Evolutionary conservation across 2,113 vertebrate species (phyloP), one percentile per base, ranked within the genome.

Genomic region (Taurulus bubalis): DNA sequence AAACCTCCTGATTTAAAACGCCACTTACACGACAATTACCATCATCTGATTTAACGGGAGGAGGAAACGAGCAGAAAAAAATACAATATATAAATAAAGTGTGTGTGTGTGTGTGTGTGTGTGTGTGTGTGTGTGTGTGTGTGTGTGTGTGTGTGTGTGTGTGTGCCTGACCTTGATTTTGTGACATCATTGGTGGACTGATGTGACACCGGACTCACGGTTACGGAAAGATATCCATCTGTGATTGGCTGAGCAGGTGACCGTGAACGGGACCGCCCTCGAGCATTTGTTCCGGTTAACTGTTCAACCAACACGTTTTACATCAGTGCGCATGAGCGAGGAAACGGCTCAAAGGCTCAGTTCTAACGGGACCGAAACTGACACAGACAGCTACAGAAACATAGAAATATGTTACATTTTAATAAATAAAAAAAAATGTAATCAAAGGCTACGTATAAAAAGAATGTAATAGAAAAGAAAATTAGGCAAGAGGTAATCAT

Each of bases 11-110:
- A 96, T 97, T 96, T 97, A 96, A 96, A 97, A 97, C 95, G 95
- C 94, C 94, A 94, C 88, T 96, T 97, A 95, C 95, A 96, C 93
- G 94, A 93, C 97, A 94, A 97, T 98, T 97, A 96, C 85, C 97
- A 97, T 98, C 97, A 97, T 97, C 96, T 91, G 95, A 96, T 97
- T 96, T 96, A 96, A 95, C 93, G 91, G 94, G 93, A 96, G 95
- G 56, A 94, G 94, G 95, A 95, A 55, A 60, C 45, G 66, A 38
- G 90, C 93, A 94, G 94, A 95, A 18, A 8, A 32, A 60, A 63
- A 32, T 40, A 40, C 5, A 40, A 10, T 1, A 11, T 11, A 40
- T 2, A 10, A 15, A 65, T 14, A 15, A 65, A 67, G 32, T 26
- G 15, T 15, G 18, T 4, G 18, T 4, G 30, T 32, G 42, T 1